These are phyloP conservation scores for Ceratosolen solmsi DNA, from an alignment of 1,140 invertebrate species.

Conservation along the genomic window DNA sequence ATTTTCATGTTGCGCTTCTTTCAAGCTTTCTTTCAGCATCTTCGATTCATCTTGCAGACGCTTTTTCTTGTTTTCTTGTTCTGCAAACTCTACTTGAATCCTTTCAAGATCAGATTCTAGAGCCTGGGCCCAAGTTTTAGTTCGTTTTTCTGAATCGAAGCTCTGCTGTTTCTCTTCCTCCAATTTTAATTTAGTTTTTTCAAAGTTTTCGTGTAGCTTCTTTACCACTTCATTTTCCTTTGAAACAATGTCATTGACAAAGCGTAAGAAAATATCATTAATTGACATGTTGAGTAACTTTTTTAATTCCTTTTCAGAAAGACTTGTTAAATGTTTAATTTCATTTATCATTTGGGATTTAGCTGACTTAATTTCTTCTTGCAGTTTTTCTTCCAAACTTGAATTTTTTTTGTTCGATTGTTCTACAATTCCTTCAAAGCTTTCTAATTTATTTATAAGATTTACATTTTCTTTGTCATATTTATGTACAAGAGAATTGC, in stretches of 20 bases:
- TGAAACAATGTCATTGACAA: conserved; percentile 59
- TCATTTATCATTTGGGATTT: conserved; percentile 63
- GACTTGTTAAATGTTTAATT: conserved; percentile 50
- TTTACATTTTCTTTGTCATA: conserved; percentile 58
- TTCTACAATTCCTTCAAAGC: conserved; percentile 45
- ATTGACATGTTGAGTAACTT: conserved; percentile 54
- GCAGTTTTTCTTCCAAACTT: conserved; percentile 35
- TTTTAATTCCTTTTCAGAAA: conserved; percentile 51
- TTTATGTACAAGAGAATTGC: conserved; percentile 46
- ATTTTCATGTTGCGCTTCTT: conserved; percentile 59
- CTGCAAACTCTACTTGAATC: conserved; percentile 59
- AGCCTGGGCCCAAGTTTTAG: conserved; percentile 57
- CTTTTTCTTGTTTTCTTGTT: conserved; percentile 52
- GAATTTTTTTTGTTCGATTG: conserved; percentile 28
- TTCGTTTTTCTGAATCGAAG: conserved; percentile 58
- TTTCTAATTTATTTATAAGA: conserved; percentile 57
- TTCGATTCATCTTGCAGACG: conserved; percentile 44
- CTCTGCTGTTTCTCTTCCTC: conserved; percentile 60
- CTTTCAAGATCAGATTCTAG: conserved; percentile 65
- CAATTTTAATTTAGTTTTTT: conserved; percentile 56
- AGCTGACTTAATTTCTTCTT: conserved; percentile 56
- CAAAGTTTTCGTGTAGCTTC: conserved; percentile 52
- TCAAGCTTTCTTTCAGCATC: conserved; percentile 50
- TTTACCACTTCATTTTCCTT: conserved; percentile 65
- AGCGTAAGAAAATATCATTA: conserved; percentile 57